phyloP scores from a whole-genome alignment of 2,888 invertebrate species.

The Hypsopygia costalis region DNA sequence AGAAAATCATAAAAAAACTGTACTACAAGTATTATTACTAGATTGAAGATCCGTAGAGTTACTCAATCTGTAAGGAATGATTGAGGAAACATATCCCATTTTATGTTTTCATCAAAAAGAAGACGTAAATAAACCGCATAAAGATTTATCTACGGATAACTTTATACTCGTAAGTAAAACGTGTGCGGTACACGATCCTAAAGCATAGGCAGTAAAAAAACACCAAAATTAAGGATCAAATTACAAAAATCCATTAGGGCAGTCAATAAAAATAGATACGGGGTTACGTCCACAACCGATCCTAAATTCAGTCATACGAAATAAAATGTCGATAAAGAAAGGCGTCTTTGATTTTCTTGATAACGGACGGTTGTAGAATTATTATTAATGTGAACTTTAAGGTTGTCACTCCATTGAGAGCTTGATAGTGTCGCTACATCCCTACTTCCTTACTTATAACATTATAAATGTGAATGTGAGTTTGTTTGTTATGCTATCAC shows the following conservation, averaged over 20 bases:
- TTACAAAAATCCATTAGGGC: conserved; percentile 76
- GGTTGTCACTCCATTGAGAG: too few relatives aligned
- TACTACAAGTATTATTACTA: background rate
- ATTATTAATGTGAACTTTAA: too few relatives aligned
- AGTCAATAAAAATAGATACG: conserved; percentile 71
- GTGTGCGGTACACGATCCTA: conserved; percentile 49
- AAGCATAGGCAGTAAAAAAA: conserved; percentile 54
- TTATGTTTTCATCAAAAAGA: conserved; percentile 16
- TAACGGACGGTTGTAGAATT: conserved; percentile 16
- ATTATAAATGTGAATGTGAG: too few relatives aligned
- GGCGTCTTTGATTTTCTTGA: conserved; percentile 19
- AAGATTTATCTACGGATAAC: conserved; percentile 48
- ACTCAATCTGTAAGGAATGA: background rate
- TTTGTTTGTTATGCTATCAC: too few relatives aligned
- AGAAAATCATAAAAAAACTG: too few relatives aligned
- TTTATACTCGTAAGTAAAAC: conserved; percentile 36
- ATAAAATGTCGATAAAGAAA: conserved; percentile 43
- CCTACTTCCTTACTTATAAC: too few relatives aligned
- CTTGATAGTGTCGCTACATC: too few relatives aligned
- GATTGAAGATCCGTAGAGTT: background rate
- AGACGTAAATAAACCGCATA: conserved; percentile 20
- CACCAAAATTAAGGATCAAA: conserved; percentile 66
- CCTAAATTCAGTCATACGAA: conserved; percentile 65
- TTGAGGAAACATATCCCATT: conserved; percentile 8
- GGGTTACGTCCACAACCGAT: conserved; percentile 29